Conservation (phyloP, 2,797 vertebrate genomes). For the Cyclura pinguis region DNA sequence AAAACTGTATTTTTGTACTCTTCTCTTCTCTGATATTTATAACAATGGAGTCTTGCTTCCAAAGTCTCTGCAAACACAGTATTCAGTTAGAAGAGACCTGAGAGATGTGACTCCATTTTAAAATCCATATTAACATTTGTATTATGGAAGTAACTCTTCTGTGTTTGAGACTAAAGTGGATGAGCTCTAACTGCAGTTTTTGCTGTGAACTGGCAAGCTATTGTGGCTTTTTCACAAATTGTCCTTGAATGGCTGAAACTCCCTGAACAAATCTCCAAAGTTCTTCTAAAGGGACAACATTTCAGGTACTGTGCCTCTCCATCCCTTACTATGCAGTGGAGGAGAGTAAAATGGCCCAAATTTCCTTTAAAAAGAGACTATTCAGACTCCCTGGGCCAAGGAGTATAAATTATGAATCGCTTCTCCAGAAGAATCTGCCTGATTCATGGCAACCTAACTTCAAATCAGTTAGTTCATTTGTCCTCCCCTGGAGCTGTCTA, state of each 20-base stretch:
- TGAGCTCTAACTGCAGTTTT: slow-evolving; percentile 19
- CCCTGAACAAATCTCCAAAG: slow-evolving; percentile 30
- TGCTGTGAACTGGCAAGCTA: neutral
- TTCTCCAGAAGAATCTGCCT: slow-evolving; percentile 75
- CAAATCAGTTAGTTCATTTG: slow-evolving; percentile 81
- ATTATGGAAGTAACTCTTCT: neutral
- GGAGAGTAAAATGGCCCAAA: slow-evolving; percentile 70
- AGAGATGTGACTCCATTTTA: slow-evolving; percentile 29
- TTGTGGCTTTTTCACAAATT: slow-evolving; percentile 53
- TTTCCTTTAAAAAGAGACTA: slow-evolving; percentile 77
- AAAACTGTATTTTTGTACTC: neutral
- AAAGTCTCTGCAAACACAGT: neutral
- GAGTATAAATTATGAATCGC: slow-evolving; percentile 80
- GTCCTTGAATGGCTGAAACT: slow-evolving; percentile 43
- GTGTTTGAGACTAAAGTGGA: slow-evolving; percentile 4
- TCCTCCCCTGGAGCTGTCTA: slow-evolving; percentile 77
- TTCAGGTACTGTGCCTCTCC: slow-evolving; percentile 49
- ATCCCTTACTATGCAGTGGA: slow-evolving; percentile 60
- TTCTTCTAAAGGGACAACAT: slow-evolving; percentile 38
- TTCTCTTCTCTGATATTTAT: neutral
- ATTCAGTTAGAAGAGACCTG: neutral
- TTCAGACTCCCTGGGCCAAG: slow-evolving; percentile 66
- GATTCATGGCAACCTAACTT: slow-evolving; percentile 73
- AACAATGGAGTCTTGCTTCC: neutral
- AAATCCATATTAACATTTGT: slow-evolving; percentile 27